Percentiles rank a stretch among this genome's conserved stretches.
Conservation (phyloP, 2,113 vertebrate species). For the Eudorcas thomsonii region DNA sequence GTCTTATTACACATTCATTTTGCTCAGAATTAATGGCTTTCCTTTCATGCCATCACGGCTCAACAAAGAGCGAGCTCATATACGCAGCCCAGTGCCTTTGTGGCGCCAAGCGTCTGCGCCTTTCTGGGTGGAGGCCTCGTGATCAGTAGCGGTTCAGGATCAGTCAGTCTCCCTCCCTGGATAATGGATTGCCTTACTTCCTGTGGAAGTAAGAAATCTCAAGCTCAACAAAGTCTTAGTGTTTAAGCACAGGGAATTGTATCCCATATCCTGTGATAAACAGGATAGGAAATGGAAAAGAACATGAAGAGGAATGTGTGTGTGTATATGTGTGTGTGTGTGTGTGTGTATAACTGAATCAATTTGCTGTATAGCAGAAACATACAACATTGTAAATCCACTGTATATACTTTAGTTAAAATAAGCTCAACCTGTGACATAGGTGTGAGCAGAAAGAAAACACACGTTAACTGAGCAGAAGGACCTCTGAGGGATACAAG, state of each 20-base stretch:
- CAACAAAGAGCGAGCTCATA: not conserved
- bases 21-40: not conserved
- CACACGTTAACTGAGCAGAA: not conserved
- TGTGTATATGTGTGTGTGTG: accelerated
- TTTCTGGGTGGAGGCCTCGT: not conserved
- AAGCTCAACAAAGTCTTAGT: not conserved
- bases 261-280: not conserved
- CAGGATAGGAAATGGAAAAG: not conserved
- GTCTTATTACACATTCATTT: not conserved
- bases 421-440: not conserved
- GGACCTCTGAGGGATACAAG: not conserved
- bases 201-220: not conserved
- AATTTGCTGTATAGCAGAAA: not conserved
- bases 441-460: not conserved
- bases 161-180: not conserved
- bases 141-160: not conserved
- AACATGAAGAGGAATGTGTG: not conserved
- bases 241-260: not conserved
- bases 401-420: not conserved
- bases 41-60: not conserved
- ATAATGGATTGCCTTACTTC: not conserved
- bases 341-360: not conserved
- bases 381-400: not conserved
- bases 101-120: not conserved
- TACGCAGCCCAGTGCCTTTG: not conserved